Evolutionary conservation across 2,888 invertebrate species (phyloP), one percentile per base, ranked within the genome.

Genomic region (Heteropelma amictum): DNA sequence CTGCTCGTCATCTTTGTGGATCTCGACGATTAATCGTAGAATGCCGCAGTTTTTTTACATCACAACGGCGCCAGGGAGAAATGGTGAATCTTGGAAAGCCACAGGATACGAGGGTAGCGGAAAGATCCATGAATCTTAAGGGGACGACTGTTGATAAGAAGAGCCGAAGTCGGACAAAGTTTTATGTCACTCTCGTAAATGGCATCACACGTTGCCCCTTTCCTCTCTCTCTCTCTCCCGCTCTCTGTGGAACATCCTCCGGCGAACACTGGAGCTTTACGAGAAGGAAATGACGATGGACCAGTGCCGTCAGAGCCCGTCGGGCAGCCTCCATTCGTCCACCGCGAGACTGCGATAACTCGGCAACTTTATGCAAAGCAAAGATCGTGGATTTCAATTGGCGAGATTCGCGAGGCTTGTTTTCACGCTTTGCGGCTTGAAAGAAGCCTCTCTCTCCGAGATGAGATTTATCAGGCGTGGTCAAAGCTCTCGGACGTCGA

Each of bases 101-200:
- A n/a, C n/a, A n/a, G n/a, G n/a, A n/a, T n/a, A n/a, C n/a, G n/a
- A n/a, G n/a, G n/a, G n/a, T n/a, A n/a, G n/a, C n/a, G n/a, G n/a
- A n/a, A n/a, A n/a, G n/a, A n/a, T n/a, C n/a, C n/a, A n/a, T n/a
- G n/a, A n/a, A n/a, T n/a, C n/a, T n/a, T n/a, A n/a, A n/a, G n/a
- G n/a, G n/a, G n/a, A n/a, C n/a, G n/a, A n/a, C n/a, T n/a, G n/a
- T n/a, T n/a, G n/a, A n/a, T n/a, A n/a, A n/a, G n/a, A n/a, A n/a
- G n/a, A n/a, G n/a, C n/a, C n/a, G n/a, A n/a, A n/a, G n/a, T n/a
- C n/a, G n/a, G n/a, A n/a, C n/a, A n/a, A n/a, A n/a, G n/a, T n/a
- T n/a, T n/a, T n/a, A n/a, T n/a, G n/a, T n/a, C n/a, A n/a, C 77
- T 75, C 72, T 79, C 80, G 78, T 80, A 80, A 80, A 81, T 74